Evolutionary conservation across 2,113 vertebrate genomes (phyloP).

Genomic region (Sterrhoptilus dennistouni): DNA sequence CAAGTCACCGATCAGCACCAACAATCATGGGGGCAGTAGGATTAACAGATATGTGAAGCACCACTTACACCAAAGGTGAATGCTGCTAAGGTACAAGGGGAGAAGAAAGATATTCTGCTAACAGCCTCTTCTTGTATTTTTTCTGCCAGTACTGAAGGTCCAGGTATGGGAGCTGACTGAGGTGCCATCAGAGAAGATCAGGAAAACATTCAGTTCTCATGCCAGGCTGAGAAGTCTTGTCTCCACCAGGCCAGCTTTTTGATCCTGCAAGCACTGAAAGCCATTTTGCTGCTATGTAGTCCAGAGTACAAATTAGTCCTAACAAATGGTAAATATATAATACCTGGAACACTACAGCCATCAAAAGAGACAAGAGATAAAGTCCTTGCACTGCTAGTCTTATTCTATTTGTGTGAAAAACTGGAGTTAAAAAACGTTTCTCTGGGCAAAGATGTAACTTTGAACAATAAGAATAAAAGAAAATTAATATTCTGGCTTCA

Average conservation of each 20-base stretch:
- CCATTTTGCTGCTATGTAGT: background rate
- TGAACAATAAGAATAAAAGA: background rate
- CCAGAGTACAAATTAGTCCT: background rate
- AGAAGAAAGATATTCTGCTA: background rate
- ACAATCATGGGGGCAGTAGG: background rate
- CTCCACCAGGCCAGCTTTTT: background rate
- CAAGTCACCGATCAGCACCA: background rate
- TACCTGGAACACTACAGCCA: background rate
- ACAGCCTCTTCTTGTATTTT: background rate
- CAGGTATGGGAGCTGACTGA: background rate
- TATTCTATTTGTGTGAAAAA: background rate
- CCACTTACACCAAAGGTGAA: background rate
- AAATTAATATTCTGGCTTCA: background rate
- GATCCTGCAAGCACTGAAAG: background rate
- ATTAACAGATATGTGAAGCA: background rate
- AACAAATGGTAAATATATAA: background rate
- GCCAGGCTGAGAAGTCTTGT: background rate
- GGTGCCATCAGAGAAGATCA: background rate
- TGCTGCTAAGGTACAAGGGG: background rate
- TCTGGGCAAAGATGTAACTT: background rate
- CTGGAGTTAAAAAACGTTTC: background rate
- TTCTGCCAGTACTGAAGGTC: background rate
- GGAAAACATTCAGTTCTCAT: background rate
- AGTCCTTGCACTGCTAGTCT: background rate
- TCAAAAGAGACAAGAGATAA: background rate